Evolutionary conservation across 2,113 vertebrate genomes (phyloP), one percentile per base, ranked within the genome.

Genomic region (Phrynocephalus versicolor): DNA sequence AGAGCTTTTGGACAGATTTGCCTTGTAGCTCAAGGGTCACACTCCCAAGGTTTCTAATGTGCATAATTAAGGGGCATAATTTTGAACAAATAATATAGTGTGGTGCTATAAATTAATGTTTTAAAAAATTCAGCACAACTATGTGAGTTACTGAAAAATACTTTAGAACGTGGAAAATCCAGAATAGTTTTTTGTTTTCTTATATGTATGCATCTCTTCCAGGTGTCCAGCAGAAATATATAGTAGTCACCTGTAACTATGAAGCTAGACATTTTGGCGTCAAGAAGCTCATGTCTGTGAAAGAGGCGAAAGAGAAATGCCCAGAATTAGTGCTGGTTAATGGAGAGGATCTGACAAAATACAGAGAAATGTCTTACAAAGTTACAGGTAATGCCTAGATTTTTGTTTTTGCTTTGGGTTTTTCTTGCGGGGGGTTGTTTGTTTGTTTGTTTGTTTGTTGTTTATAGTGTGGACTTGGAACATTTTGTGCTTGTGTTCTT

Each of bases 231-330:
- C 97, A 99, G 94, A 98, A 98, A 90, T 93, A 85, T 87, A 81
- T 97, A 14, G 92, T 99, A 1, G 97, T 99, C 84, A 99, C 98
- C 58, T 98, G 97, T 87, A 99, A 99, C 91, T 99, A 98, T 45
- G 95, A 97, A 95, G 98, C 98, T 33, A 96, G 98, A 74, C 94
- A 94, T 65, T 89, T 84, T 30, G 97, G 98, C 1, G 93, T 99
- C 62, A 96, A 93, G 77, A 98, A 99, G 88, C 64, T 97, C 83
- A 98, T 98, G 97, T 94, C 81, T 67, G 93, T 98, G 35, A 95
- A 89, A 88, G 96, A 96, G 10, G 98, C 98, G 0, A 97, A 96
- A 90, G 96, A 97, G 89, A 98, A 96, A 75, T 98, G 97, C 92
- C 98, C 97, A 71, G 93, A 98, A 27, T 92, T 99, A 87, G 93